Conservation (phyloP, 2,797 vertebrate species). For the Leptatherina wallacei region DNA sequence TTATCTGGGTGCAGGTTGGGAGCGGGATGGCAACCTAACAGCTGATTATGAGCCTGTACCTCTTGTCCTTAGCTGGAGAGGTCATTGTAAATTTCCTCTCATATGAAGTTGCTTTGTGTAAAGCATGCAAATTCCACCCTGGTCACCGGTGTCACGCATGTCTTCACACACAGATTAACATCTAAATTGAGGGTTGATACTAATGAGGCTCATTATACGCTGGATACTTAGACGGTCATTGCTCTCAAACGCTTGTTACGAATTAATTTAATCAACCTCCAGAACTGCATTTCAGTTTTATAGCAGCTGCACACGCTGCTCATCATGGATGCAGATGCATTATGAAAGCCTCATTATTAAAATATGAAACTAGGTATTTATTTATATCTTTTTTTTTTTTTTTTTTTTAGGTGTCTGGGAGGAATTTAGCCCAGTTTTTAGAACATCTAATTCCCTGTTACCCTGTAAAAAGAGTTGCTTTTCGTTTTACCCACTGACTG, state of each 20-base stretch:
- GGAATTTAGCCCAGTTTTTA: neutral
- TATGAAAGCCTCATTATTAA: constrained; percentile 19
- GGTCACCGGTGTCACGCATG: constrained; percentile 10
- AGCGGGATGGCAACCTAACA: constrained; percentile 25
- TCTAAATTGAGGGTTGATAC: constrained; percentile 22
- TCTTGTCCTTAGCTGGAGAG: constrained; percentile 22
- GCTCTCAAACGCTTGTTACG: constrained; percentile 22
- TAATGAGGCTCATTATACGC: constrained; percentile 24
- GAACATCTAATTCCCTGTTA: constrained; percentile 30
- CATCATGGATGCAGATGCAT: constrained; percentile 11
- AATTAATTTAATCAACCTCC: constrained; percentile 25
- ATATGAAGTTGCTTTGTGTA: constrained; percentile 15
- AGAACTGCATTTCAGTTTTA: constrained; percentile 8
- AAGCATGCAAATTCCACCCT: constrained; percentile 9
- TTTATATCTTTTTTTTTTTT: neutral
- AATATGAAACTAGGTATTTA: constrained; percentile 1
- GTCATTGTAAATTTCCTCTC: constrained; percentile 37
- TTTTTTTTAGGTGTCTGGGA: neutral
- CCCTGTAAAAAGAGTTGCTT: constrained; percentile 10
- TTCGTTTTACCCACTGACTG: neutral
- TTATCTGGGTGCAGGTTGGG: neutral
- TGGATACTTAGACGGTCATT: constrained; percentile 15
- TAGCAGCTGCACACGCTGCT: constrained; percentile 16
- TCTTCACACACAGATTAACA: constrained; percentile 30
- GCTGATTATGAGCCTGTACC: constrained; percentile 36